Base-by-base conservation (phyloP, 2,888 invertebrate species). In the Oligia fasciuncula region DNA sequence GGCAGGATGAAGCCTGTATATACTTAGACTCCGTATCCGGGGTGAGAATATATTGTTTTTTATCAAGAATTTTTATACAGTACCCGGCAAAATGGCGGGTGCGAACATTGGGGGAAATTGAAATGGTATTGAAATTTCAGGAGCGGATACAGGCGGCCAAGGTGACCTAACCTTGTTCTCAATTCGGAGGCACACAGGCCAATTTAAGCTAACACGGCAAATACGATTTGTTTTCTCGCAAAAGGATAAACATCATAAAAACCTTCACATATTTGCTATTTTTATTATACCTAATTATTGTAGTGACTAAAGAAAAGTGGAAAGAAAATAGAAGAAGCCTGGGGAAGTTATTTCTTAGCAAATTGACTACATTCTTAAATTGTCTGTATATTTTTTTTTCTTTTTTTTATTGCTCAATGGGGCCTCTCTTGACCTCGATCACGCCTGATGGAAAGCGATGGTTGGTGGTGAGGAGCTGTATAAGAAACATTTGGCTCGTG, bases 1-100 rank as follows among this genome's bases (percentile, higher is more conserved):
- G 85, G 67, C 89, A 85, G 89, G 89, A 89, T 85, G 84, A 82
- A 85, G 79, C 85, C 78, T 85, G 79, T 90, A 80, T 83, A 60
- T 77, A 81, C 80, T 29, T 29, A 86, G 75, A 88, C 79, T 83
- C 51, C 79, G 85, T 80, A 86, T 88, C 88, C 87, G 86, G 85
- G 72, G 84, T 86, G 77, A 74, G 75, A 79, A 81, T 80, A 79
- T 83, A 85, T 86, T 80, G 69, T 82, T 84, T 81, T 84, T 87
- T 81, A 76, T 83, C 19, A 87, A 81, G 73, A 78, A 67, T 73
- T 72, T 79, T 85, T 68, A 77, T 80, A 84, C 73, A 84, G 70
- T 66, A 76, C 68, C 51, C 70, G 4, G 35, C 49, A 40, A 79
- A 78, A 51, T 49, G 60, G 63, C 40, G n/a, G 60, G 40, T 66